These are phyloP conservation scores for Ageneiosus marmoratus DNA, from an alignment of 2,113 vertebrate genomes.

Conservation along the genomic window DNA sequence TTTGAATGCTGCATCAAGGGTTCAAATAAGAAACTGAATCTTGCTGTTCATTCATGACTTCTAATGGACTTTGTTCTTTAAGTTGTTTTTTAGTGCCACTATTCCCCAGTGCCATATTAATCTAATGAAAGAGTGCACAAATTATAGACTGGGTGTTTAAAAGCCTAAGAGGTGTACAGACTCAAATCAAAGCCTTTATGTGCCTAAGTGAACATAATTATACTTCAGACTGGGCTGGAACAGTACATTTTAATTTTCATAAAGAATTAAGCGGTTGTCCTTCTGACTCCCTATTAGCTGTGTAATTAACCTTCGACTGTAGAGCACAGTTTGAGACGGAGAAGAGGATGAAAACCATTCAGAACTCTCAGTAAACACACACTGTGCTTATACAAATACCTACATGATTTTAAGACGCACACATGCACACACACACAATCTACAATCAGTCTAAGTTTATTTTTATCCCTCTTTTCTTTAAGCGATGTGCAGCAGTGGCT, in stretches of 20 bases:
- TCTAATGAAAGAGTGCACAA: slow-evolving; percentile 49
- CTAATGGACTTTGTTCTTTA: background rate
- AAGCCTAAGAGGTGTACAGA: slow-evolving; percentile 61
- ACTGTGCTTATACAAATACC: background rate
- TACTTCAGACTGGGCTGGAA: slow-evolving; percentile 87
- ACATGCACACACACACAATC: background rate
- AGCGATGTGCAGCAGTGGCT: slow-evolving; percentile 79
- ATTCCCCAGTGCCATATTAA: slow-evolving; percentile 35
- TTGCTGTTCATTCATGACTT: background rate
- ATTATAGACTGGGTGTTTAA: slow-evolving; percentile 41
- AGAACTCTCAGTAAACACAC: slow-evolving; percentile 3
- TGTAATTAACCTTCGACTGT: slow-evolving; percentile 92
- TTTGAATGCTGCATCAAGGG: background rate
- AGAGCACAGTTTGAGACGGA: slow-evolving; percentile 83
- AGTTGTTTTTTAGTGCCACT: background rate
- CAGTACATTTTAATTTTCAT: slow-evolving; percentile 93
- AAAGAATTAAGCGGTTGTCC: slow-evolving; percentile 91
- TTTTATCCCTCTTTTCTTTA: slow-evolving; percentile 56
- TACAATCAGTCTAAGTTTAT: background rate
- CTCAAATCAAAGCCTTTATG: slow-evolving; percentile 87
- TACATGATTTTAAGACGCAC: background rate
- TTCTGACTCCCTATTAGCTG: slow-evolving; percentile 90
- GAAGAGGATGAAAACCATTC: slow-evolving; percentile 65
- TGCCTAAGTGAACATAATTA: slow-evolving; percentile 91
- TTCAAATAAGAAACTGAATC: background rate